Percentiles rank a stretch among this genome's conserved stretches.
Conservation (phyloP, 2,797 vertebrate genomes). For the Tarsius wallacei region DNA sequence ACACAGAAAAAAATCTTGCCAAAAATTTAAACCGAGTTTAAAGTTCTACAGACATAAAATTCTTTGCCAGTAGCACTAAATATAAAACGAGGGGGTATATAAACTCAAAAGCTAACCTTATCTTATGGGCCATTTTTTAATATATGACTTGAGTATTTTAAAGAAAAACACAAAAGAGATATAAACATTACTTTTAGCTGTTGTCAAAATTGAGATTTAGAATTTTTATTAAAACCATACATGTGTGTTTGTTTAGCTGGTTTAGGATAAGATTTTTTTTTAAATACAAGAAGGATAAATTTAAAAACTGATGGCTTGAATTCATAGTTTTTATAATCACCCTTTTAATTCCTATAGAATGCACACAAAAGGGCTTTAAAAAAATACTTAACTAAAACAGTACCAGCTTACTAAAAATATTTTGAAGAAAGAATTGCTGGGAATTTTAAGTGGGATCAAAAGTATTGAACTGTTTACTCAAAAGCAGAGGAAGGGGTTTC, state of each 20-base stretch:
- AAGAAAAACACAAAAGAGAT: slow-evolving; percentile 71
- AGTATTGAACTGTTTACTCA: slow-evolving; percentile 32
- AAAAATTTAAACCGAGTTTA: slow-evolving; percentile 77
- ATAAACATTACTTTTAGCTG: slow-evolving; percentile 49
- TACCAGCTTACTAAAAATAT: slow-evolving; percentile 43
- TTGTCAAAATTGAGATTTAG: slow-evolving; percentile 65
- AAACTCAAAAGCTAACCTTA: slow-evolving; percentile 53
- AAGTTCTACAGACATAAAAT: slow-evolving; percentile 66
- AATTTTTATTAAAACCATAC: slow-evolving; percentile 73
- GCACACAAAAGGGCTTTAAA: not conserved
- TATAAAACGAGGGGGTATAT: slow-evolving; percentile 43
- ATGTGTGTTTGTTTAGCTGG: not conserved
- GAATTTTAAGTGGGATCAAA: slow-evolving; percentile 52
- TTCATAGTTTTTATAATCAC: not conserved
- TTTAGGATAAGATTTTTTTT: slow-evolving; percentile 42
- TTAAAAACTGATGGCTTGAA: slow-evolving; percentile 11
- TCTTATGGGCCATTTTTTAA: slow-evolving; percentile 60
- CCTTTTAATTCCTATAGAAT: slow-evolving; percentile 19
- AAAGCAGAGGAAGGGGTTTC: not conserved
- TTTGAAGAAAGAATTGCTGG: not conserved
- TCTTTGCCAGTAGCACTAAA: slow-evolving; percentile 67
- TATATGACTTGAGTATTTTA: slow-evolving; percentile 62
- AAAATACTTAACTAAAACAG: slow-evolving; percentile 48
- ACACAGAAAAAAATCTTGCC: slow-evolving; percentile 72
- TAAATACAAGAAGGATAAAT: slow-evolving; percentile 62